Conservation (phyloP, 2,888 invertebrate genomes). For the Chloroclystis v-ata region DNA sequence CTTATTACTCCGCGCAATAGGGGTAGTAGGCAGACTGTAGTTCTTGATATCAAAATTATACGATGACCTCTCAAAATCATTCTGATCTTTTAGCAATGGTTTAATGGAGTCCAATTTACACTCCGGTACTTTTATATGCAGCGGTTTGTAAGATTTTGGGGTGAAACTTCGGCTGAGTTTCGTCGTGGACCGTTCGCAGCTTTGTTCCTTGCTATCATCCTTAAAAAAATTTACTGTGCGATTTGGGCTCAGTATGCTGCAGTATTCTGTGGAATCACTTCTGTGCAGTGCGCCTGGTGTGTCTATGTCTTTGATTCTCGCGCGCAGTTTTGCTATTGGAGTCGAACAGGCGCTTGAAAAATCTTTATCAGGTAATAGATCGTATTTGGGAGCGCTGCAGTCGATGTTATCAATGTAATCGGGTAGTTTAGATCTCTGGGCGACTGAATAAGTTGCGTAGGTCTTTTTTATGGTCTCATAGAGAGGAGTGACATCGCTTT, state of each 20-base stretch:
- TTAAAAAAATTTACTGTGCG: slow-evolving; percentile 42
- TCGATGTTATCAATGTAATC: slow-evolving; percentile 43
- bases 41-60: slow-evolving; percentile 72
- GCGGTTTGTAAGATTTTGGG: slow-evolving; percentile 67
- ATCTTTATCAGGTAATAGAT: slow-evolving; percentile 49
- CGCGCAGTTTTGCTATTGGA: slow-evolving; percentile 56
- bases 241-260: slow-evolving; percentile 68
- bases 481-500: slow-evolving; percentile 46
- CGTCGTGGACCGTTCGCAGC: slow-evolving; percentile 43
- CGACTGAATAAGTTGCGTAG: slow-evolving; percentile 33
- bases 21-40: slow-evolving; percentile 70
- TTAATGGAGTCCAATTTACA: slow-evolving; percentile 61
- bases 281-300: slow-evolving; percentile 60
- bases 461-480: slow-evolving; percentile 55
- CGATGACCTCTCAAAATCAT: slow-evolving; percentile 46
- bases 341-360: slow-evolving; percentile 66
- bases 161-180: slow-evolving; percentile 69
- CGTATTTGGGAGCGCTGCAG: slow-evolving; percentile 37
- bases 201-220: slow-evolving; percentile 46
- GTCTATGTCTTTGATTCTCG: slow-evolving; percentile 54
- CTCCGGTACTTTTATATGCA: slow-evolving; percentile 70
- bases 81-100: slow-evolving; percentile 52
- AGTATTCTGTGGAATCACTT: slow-evolving; percentile 73
- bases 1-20: slow-evolving; percentile 76
- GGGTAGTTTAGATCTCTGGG: slow-evolving; percentile 49